phyloP scores from a whole-genome alignment of 2,113 vertebrate species.

The Pipra filicauda region DNA sequence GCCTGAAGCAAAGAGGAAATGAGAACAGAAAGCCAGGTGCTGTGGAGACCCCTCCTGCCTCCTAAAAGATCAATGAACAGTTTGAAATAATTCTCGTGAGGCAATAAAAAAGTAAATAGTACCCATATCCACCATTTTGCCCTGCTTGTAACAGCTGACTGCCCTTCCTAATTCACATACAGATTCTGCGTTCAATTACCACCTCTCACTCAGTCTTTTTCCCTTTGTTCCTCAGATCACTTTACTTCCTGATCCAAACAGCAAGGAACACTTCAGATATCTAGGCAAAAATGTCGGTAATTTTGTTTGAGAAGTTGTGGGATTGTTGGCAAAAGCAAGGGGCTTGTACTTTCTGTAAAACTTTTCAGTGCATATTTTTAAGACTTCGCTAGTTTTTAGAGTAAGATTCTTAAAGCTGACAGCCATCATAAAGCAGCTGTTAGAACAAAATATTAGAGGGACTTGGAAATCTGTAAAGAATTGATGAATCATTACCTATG shows the following conservation, averaged over 20 bases:
- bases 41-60: background rate
- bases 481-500: background rate
- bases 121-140: background rate
- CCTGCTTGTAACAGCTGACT: background rate
- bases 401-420: background rate
- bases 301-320: background rate
- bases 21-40: slow-evolving; percentile 28
- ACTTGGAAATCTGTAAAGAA: slow-evolving; percentile 10
- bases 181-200: background rate
- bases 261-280: background rate
- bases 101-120: background rate
- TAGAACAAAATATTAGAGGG: background rate
- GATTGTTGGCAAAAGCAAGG: background rate
- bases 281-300: background rate
- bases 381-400: background rate
- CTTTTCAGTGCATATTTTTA: background rate
- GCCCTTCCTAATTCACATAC: background rate
- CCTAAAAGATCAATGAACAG: background rate
- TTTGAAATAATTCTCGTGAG: background rate
- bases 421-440: slow-evolving; percentile 4
- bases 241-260: background rate
- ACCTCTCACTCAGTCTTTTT: background rate
- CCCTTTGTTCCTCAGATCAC: background rate
- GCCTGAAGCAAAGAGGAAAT: slow-evolving; percentile 16
- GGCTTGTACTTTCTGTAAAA: background rate